phyloP scores from a whole-genome alignment of 2,797 vertebrate species.

The Rhynchotus rufescens region DNA sequence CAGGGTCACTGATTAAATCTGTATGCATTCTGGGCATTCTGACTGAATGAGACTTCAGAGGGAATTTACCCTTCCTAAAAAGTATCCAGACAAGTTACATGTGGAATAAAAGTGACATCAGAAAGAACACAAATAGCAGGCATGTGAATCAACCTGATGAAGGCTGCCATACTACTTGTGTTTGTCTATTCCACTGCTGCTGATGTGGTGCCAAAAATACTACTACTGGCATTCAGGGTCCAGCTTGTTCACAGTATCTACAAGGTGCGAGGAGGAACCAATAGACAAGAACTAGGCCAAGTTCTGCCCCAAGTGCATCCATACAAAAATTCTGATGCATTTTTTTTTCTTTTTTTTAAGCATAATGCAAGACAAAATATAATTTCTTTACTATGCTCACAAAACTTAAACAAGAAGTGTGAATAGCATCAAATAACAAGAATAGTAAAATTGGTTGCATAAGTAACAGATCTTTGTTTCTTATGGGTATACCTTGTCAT shows the following conservation, averaged over 20 bases:
- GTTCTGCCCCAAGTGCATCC: background rate
- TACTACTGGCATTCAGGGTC: background rate
- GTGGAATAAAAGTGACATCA: background rate
- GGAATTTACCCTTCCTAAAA: background rate
- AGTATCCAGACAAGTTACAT: background rate
- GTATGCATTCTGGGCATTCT: background rate
- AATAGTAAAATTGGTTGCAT: background rate
- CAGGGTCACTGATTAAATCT: background rate
- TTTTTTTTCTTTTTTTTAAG: background rate
- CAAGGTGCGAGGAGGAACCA: background rate
- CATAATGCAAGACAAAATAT: background rate
- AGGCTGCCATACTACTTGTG: background rate
- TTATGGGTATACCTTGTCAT: background rate
- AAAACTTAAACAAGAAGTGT: background rate
- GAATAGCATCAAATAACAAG: background rate
- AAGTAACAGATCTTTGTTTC: background rate
- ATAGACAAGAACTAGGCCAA: background rate
- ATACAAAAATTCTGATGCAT: background rate
- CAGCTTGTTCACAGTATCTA: background rate
- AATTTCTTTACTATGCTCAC: too few relatives aligned
- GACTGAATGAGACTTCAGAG: background rate
- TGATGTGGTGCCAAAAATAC: accelerated
- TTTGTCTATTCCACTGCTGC: background rate
- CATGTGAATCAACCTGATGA: background rate
- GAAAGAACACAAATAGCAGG: background rate